Base-by-base conservation (phyloP, 2,797 vertebrate genomes). In the Sciurus vulgaris region DNA sequence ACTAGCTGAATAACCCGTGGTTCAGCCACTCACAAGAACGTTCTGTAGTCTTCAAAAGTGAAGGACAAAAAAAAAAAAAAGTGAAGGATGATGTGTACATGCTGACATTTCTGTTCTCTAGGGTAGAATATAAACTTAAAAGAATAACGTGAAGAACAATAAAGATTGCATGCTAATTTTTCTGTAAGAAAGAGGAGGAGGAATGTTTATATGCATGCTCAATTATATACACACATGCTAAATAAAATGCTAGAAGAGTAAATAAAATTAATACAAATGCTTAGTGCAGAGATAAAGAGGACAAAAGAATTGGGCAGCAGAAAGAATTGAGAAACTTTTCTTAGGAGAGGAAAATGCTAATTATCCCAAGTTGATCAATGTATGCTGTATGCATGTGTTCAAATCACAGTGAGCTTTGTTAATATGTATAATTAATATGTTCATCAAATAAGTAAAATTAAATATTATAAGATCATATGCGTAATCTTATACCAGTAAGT, bases 271-370 rank as follows among this genome's bases (percentile, higher is more conserved):
- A 72, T 33, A 47, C 11, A 82, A 56, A 51, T 67, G 8, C 3
- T 67, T 86, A n/a, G 18, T 47, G 9, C 35, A 51, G 6, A 15
- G 5, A 9, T 24, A 78, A 56, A 72, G 2, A 72, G 3, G 56
- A 30, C 51, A 87, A 2, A 1, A 3, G 26, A 1, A 8, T 2
- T 2, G 2, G 11, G 20, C 14, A 76, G 30, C 17, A 61, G 15
- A 69, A 38, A 93, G 13, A 76, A 74, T 28, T 89, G 30, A 86
- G 14, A 89, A 41, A 4, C 14, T 2, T 69, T 44, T 63, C 35
- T 61, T 38, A 35, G 49, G 30, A 78, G 33, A 78, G 20, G 5
- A 1, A 54, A 56, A 56, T 78, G 33, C 11, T 18, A 54, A 15
- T 61, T 41, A 30, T 17, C 4, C 24, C 17, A 30, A 38, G 1